Evolutionary conservation across 2,113 vertebrate species (phyloP).

Genomic region (Malurus melanocephalus): DNA sequence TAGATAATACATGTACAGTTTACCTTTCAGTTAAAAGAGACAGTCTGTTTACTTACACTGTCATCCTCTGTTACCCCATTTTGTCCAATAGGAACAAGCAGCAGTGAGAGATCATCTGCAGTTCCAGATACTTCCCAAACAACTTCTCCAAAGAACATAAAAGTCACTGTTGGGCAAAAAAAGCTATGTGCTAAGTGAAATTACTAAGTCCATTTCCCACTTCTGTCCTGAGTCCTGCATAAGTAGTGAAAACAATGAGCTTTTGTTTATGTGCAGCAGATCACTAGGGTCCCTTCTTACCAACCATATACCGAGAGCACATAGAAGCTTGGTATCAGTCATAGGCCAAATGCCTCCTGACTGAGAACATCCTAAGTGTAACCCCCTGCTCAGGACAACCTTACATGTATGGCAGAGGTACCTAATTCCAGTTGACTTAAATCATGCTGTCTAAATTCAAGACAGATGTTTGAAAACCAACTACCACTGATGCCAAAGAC

Average conservation of each 20-base stretch:
- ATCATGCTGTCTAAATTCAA: background rate
- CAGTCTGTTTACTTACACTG: background rate
- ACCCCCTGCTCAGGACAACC: background rate
- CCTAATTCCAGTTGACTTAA: background rate
- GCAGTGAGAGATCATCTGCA: background rate
- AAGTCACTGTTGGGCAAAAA: background rate
- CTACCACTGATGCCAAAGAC: background rate
- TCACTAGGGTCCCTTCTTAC: background rate
- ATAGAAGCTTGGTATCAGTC: background rate
- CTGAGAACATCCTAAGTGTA: background rate
- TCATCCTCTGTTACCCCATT: background rate
- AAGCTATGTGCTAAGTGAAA: background rate
- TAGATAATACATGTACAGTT: background rate
- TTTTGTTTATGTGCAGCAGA: background rate
- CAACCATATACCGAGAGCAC: background rate
- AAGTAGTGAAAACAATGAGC: background rate
- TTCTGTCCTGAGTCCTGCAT: background rate
- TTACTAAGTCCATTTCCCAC: background rate
- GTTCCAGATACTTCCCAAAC: background rate
- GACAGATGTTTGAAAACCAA: background rate
- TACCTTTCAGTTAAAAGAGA: background rate
- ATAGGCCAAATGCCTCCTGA: background rate
- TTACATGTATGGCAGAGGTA: accelerated
- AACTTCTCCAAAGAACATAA: background rate
- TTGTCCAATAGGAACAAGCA: background rate